Base-by-base conservation (phyloP, 2,113 vertebrate genomes). In the Sinocyclocheilus anophthalmus region DNA sequence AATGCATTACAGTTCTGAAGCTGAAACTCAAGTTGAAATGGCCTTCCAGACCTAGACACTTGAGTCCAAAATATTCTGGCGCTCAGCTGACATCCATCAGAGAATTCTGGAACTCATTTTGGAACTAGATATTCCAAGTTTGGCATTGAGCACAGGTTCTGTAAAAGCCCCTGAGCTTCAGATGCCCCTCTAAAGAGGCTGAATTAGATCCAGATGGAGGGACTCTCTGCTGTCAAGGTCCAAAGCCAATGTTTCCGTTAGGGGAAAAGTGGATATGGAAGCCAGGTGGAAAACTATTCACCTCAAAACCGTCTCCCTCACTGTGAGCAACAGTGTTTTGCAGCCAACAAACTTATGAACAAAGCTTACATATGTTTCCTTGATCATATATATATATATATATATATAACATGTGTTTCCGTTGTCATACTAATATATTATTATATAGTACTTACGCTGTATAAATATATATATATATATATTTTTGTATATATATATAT, bases 131-230 rank as follows among this genome's bases (percentile, higher is more conserved):
- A 53, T 26, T 45, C 26, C 33, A 77, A 75, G 30, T 45, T 65
- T 63, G 57, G 69, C 76, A 53, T 11, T 73, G 76, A 84, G 59
- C 70, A 53, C 24, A 33, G 65, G 30, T 42, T 84, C 73, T 55
- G 45, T 48, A 76, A 75, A 78, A 69, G 89, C 88, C 88, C 82
- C 72, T 76, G 84, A 84, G 85, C 72, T 87, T 92, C 89, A 89
- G 88, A 91, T 88, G 90, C 87, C 90, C 83, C 88, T 89, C 45
- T 72, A 87, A 91, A 91, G 86, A 86, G 84, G 16, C 5, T 3
- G 88, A 87, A 93, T 92, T 85, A 83, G 88, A 86, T 92, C 92
- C 92, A 94, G 93, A 94, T 94, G 92, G 88, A 89, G 83, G 73
- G 81, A 77, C 88, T 81, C 85, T 70, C 87, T 5, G 89, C 81